These are phyloP conservation scores for Anser brachyrhynchus DNA, from an alignment of 2,113 vertebrate species.

Conservation along the genomic window DNA sequence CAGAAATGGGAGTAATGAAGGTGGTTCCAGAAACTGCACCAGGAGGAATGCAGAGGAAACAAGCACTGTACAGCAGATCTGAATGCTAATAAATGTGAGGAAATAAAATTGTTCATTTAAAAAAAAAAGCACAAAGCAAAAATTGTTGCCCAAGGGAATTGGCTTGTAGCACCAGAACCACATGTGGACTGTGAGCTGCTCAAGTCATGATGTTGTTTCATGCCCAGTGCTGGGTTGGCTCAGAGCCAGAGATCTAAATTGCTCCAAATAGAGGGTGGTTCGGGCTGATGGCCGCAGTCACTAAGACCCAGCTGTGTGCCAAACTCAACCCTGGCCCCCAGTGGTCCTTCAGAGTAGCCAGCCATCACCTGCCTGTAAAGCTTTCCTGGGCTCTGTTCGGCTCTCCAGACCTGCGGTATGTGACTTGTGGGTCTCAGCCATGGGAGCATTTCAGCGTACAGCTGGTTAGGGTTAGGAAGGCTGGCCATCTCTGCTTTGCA, in stretches of 20 bases:
- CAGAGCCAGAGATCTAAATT: neutral
- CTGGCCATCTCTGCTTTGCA: neutral
- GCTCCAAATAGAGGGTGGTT: neutral
- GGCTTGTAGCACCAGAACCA: constrained; percentile 2
- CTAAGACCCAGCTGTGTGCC: neutral
- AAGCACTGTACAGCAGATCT: neutral
- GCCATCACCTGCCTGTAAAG: neutral
- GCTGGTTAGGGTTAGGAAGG: constrained; percentile 28
- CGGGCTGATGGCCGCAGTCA: constrained; percentile 16
- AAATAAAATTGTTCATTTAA: constrained; percentile 14
- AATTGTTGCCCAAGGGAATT: neutral
- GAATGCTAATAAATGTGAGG: constrained; percentile 18
- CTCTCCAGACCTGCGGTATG: neutral
- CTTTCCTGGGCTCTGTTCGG: neutral
- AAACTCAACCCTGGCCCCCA: neutral
- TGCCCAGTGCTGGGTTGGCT: neutral
- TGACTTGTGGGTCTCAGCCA: constrained; percentile 16
- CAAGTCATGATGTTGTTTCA: constrained; percentile 23
- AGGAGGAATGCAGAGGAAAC: neutral
- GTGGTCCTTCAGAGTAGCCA: neutral
- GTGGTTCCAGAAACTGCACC: constrained; percentile 10
- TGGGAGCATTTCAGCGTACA: neutral
- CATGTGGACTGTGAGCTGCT: constrained; percentile 21
- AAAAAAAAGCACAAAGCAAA: constrained; percentile 24
- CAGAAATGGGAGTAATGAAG: constrained; percentile 24